Percentiles rank a stretch among this genome's conserved stretches.
Evolutionary conservation across 2,113 vertebrate genomes (phyloP).

Genomic region (Stigmatopora nigra): DNA sequence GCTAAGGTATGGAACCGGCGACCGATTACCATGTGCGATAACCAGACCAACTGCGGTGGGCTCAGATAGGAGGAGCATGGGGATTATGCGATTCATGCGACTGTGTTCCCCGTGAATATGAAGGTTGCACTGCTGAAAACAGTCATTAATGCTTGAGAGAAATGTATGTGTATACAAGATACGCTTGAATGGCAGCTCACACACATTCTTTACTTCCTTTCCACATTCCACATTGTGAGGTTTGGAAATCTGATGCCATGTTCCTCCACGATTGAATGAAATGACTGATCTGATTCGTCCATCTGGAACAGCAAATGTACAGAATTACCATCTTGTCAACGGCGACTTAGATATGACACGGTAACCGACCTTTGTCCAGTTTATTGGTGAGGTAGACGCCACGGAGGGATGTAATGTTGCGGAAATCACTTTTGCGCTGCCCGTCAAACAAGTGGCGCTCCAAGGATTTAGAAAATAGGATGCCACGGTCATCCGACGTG

Average conservation of each 20-base stretch:
- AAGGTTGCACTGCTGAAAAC: slow-evolving; percentile 67
- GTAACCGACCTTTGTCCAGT: slow-evolving; percentile 54
- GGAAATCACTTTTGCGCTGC: slow-evolving; percentile 68
- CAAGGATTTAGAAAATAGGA: slow-evolving; percentile 69
- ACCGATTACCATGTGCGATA: slow-evolving; percentile 69
- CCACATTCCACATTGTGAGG: slow-evolving; percentile 68
- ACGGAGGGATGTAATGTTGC: slow-evolving; percentile 66
- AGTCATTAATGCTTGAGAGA: neutral
- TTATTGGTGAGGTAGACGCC: slow-evolving; percentile 69
- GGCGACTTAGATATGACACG: neutral
- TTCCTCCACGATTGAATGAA: slow-evolving; percentile 71
- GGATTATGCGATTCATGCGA: slow-evolving; percentile 60
- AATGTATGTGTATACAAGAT: neutral
- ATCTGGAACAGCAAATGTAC: slow-evolving; percentile 53
- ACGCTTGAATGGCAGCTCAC: neutral
- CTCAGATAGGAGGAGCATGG: slow-evolving; percentile 69
- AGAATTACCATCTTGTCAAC: neutral
- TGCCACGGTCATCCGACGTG: slow-evolving; percentile 64
- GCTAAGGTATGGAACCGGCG: neutral
- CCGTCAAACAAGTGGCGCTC: slow-evolving; percentile 68
- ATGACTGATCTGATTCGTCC: slow-evolving; percentile 70
- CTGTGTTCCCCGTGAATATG: slow-evolving; percentile 76
- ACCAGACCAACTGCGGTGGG: slow-evolving; percentile 67
- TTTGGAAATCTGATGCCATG: slow-evolving; percentile 65
- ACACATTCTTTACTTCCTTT: slow-evolving; percentile 46